Evolutionary conservation across 2,888 invertebrate genomes (phyloP), one percentile per base, ranked within the genome.

Genomic region (Sphinx pinastri): DNA sequence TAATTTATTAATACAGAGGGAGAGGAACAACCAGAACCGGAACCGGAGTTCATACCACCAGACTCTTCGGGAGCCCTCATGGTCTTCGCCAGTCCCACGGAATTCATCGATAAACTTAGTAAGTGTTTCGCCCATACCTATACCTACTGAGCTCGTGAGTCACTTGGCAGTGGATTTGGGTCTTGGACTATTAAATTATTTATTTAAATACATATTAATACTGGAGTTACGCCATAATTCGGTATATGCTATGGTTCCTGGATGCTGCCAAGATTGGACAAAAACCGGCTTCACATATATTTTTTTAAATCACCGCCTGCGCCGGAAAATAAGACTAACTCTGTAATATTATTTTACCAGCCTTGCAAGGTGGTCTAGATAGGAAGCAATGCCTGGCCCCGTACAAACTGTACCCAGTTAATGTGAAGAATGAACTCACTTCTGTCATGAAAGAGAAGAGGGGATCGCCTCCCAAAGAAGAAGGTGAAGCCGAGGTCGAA

Each of bases 71-170:
- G 92, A 0, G 88, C 81, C 0, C 79, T 93, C 6, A 91, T 92
- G 82, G 84, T 93, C 16, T 91, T 87, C 72, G 87, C 93, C 8
- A 91, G 88, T 38, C 93, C 93, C 0, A 87, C 81, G 0, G 93
- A 93, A 78, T 89, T 94, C n/a, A 90, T 93, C 6, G 91, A 93
- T 70, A 91, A 89, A 71, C 87, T 93, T 0, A 83, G 93, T 93
- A 66, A 86, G 89, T 82, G 16, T n/a, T 67, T 13, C 58, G 38
- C 8, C 16, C 60, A 12, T 60, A n/a, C 38, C 16, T 55, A 11
- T 45, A 6, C 16, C 11, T 12, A 58, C 11, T 11, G 4, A 63
- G 47, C 51, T 13, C 2, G 13, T 66, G 13, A 13, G 19, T 19
- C 51, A 12, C 4, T 14, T 25, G 16, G 11, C 14, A 16, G 7